Evolutionary conservation across 1,140 invertebrate genomes (phyloP), one percentile per base, ranked within the genome.

Genomic region (Araneus ventricosus): DNA sequence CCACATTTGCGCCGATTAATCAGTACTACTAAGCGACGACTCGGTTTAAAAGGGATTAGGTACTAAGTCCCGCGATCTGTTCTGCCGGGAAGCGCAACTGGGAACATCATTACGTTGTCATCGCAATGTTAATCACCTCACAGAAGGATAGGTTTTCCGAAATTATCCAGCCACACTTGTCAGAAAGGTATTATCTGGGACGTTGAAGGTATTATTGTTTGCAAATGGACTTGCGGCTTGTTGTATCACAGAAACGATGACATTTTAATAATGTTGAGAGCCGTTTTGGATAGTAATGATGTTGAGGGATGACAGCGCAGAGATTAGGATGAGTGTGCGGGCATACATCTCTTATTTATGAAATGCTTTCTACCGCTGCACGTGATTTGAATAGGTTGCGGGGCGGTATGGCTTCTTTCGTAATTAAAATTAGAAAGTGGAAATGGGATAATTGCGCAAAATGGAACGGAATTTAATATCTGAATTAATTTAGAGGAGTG

Each of bases 51-150:
- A 79, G 88, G 88, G 67, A 75, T 89, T 75, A 34, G 61, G 39
- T 34, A n/a, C 45, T 89, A 89, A 89, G 61, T 89, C 67, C 88
- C 41, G 41, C 24, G 88, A 89, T 89, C 88, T 79, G 88, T 79
- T 79, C 67, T 88, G 67, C 45, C 86, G 24, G 52, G 84, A 27
- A 39, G 27, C 27, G 52, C 52, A 86, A 57, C 52, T 86, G 86
- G 34, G 30, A 67, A 20, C 63, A 79, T 89, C 88, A 89, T 89
- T 89, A 89, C 63, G 59, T 89, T 89, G 88, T 89, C 88, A 89
- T 79, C 88, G 67, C 52, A 89, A 89, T 89, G 88, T 89, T 89
- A 89, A 89, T 89, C 88, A 79, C 88, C 88, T 79, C 52, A 52
- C 80, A 75, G 70, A 75, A 75, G 70, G 80, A 82, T 82, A 52